Evolutionary conservation across 2,888 invertebrate species (phyloP), one percentile per base, ranked within the genome.

Genomic region (Ptychoptera contaminata): DNA sequence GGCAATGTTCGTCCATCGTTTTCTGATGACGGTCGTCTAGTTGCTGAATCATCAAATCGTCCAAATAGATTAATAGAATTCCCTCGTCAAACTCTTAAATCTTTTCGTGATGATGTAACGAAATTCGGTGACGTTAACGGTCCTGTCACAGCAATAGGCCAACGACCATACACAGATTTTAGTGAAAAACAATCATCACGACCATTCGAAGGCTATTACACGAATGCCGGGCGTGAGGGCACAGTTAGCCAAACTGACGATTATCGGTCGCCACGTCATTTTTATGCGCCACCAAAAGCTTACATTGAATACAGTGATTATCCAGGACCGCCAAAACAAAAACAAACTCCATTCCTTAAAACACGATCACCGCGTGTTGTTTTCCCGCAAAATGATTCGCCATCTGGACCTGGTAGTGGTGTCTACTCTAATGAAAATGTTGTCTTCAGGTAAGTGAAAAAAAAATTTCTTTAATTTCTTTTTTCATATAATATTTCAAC

Each of bases 51-150:
- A 4, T 23, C 10, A 10, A 31, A 15, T 30, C 16, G 37, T 30
- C 14, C 36, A 7, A 44, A 23, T 29, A 4, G 11, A 9, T 16
- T 35, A 15, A 58, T 63, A 31, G 65, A 65, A 51, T 63, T 63
- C 45, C 62, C 65, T 10, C 61, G 61, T 0, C 50, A 49, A 0
- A 43, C 49, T 1, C 58, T 57, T 2, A 62, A 63, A 47, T 50
- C 57, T 4, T 65, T 58, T 48, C 62, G 62, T 37, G 66, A 66
- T 35, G 66, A 66, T 39, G 65, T 66, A 2, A 66, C 66, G 29
- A 66, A 66, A 49, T 66, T 66, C 42, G 66, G 66, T 2, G 66
- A 66, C 35, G 53, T 63, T 9, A 66, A 66, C 48, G 65, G 65
- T 9, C 66, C 66, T 0, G 61, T 66, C 11, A 64, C 65, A 2